Evolutionary conservation across 2,888 invertebrate genomes (phyloP), one percentile per base, ranked within the genome.

Genomic region (Lasioglossum villosulum): DNA sequence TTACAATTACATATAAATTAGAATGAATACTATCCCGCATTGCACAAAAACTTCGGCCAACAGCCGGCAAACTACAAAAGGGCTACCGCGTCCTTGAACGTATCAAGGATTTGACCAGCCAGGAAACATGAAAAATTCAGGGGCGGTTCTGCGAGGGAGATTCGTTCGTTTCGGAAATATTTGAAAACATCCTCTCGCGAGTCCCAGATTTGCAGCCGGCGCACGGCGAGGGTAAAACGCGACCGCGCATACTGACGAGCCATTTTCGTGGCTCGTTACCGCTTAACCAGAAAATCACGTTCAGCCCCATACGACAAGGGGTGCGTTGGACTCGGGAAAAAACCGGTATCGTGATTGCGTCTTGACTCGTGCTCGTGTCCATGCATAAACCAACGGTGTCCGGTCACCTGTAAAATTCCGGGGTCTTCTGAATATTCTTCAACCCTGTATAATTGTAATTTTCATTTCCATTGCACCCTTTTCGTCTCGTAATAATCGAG

Each of bases 261-360:
- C 56, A n/a, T 59, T 82, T 82, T 81, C 56, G 70, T 34, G 56
- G 59, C 70, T 82, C 70, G 70, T 83, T 83, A 75, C 59, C 56
- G 45, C 34, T 37, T 75, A 63, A 71, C 71, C 71, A 34, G 27
- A 82, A 82, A 82, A 72, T 48, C 77, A 66, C 70, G 56, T 77
- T 27, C 77, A n/a, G 0, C n/a, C 14, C 45, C 30, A 0, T 52
- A 5, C 19, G 23, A 14, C 16, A 16, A 52, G 19, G 34, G 6
- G 19, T 34, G 34, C 34, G 34, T 34, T 19, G 42, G 27, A 16
- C 34, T 68, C 23, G 34, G 16, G 52, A 4, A 30, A 48, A 66
- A 72, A 14, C 52, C 68, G n/a, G 48, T 59, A 56, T n/a, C 27
- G 12, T 30, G 52, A 76, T 83, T 73, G 66, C 52, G 48, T 75